phyloP scores from a whole-genome alignment of 1,140 invertebrate species.

The Drosophila mayri region DNA sequence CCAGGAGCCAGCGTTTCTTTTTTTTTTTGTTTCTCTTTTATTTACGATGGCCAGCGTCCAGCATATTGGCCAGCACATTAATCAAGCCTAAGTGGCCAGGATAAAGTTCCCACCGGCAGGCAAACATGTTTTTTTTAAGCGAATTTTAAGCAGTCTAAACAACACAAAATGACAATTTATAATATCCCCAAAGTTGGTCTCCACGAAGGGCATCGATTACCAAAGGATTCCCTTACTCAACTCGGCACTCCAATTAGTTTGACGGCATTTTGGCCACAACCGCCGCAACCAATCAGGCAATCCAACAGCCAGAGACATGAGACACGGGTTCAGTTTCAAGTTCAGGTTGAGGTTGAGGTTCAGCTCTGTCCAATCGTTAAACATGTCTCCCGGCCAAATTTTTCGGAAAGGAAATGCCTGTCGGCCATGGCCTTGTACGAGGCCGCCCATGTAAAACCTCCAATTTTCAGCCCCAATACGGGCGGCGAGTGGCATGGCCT shows the following conservation, averaged over 20 bases:
- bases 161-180: slow-evolving; percentile 34
- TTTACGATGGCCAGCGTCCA: slow-evolving; percentile 45
- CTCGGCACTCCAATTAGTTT: slow-evolving; percentile 52
- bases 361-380: slow-evolving; percentile 55
- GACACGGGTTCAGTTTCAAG: slow-evolving; percentile 7
- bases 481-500: slow-evolving; percentile 25
- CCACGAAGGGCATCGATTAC: slow-evolving; percentile 23
- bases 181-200: slow-evolving; percentile 16
- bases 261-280: slow-evolving; percentile 21
- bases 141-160: slow-evolving; percentile 26
- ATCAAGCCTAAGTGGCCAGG: slow-evolving; percentile 77
- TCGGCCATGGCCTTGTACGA: slow-evolving; percentile 46
- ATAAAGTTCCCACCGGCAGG: slow-evolving; percentile 56
- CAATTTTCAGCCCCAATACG: slow-evolving; percentile 64
- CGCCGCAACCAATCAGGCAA: slow-evolving; percentile 60
- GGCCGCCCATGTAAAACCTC: slow-evolving; percentile 47
- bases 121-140: slow-evolving; percentile 27
- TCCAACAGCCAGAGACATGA: slow-evolving; percentile 11
- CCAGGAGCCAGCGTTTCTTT: slow-evolving; percentile 12
- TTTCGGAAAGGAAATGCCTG: slow-evolving; percentile 56
- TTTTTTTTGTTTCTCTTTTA: slow-evolving; percentile 11
- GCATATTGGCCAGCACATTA: slow-evolving; percentile 59
- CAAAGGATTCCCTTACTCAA: slow-evolving; percentile 7
- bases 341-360: slow-evolving; percentile 2
- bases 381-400: slow-evolving; percentile 63